phyloP scores from a whole-genome alignment of 2,113 vertebrate species.

The Epinephelus fuscoguttatus region DNA sequence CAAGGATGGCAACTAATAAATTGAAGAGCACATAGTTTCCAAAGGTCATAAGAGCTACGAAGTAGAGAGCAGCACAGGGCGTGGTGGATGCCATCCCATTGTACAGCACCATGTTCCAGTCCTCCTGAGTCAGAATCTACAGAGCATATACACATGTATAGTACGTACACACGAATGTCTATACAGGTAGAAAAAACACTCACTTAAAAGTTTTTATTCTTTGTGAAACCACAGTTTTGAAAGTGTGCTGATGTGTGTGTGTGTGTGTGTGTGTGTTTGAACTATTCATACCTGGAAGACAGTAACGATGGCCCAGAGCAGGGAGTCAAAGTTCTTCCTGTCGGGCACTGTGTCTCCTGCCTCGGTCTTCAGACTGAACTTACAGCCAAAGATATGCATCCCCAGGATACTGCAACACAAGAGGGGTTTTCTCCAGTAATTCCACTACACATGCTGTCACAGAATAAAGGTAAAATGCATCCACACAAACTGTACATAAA shows the following conservation, averaged over 20 bases:
- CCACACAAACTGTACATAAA: not conserved
- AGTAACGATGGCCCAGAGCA: constrained; percentile 98
- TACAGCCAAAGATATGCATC: constrained; percentile 99
- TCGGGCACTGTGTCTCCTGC: constrained; percentile 98
- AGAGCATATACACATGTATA: constrained; percentile 13
- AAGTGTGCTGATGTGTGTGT: not conserved
- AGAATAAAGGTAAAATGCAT: not conserved
- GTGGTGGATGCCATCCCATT: constrained; percentile 97
- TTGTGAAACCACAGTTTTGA: not conserved
- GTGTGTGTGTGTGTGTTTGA: not conserved
- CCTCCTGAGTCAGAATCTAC: constrained; percentile 98
- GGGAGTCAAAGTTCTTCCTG: constrained; percentile 97
- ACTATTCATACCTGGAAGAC: constrained; percentile 92
- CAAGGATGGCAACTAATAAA: constrained; percentile 96
- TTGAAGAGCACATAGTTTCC: constrained; percentile 99
- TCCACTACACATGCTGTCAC: not conserved
- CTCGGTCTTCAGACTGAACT: constrained; percentile 97
- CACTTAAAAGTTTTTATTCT: too few species aligned
- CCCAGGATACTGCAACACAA: constrained; percentile 91
- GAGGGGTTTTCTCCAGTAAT: not conserved
- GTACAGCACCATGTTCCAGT: constrained; percentile 98
- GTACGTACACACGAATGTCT: not conserved
- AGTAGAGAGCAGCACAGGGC: constrained; percentile 96
- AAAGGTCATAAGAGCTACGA: constrained; percentile 98
- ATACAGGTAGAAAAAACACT: not conserved